A percentile compares a stretch with the other conserved stretches of the same genome.
Evolutionary conservation across 2,113 vertebrate genomes (phyloP).

Genomic region (Rhinichthys klamathensis): DNA sequence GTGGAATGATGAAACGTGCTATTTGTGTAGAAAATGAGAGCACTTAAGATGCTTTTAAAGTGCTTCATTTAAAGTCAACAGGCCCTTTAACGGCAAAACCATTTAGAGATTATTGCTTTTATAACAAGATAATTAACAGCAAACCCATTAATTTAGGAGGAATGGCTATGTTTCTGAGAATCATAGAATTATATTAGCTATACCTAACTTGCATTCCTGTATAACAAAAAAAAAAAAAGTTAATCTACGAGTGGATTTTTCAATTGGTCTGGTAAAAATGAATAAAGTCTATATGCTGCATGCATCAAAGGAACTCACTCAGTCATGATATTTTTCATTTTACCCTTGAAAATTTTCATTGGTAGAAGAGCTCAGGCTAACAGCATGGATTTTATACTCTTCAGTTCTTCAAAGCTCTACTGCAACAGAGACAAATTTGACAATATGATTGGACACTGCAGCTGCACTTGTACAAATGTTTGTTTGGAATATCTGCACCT

Average conservation of each 20-base stretch:
- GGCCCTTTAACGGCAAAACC: background rate
- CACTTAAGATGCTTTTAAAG: slow-evolving; percentile 4
- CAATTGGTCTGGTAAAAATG: slow-evolving; percentile 7
- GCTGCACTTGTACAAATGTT: background rate
- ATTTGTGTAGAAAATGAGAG: background rate
- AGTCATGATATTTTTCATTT: slow-evolving; percentile 29
- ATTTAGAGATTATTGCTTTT: background rate
- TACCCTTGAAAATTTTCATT: slow-evolving; percentile 2
- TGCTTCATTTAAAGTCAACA: background rate
- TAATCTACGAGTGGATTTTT: background rate
- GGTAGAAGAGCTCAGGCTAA: slow-evolving; percentile 13
- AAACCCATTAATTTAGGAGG: background rate
- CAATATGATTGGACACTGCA: background rate
- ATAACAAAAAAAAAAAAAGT: background rate
- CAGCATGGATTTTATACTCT: background rate
- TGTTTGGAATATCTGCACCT: background rate
- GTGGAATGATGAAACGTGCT: background rate
- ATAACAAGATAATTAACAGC: background rate
- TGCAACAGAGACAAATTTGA: slow-evolving; percentile 16
- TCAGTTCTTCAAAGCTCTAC: slow-evolving; percentile 13
- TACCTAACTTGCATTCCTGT: background rate
- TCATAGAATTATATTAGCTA: background rate
- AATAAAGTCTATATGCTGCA: background rate
- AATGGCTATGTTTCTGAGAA: slow-evolving; percentile 1
- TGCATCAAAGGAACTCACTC: slow-evolving; percentile 6